Evolutionary conservation across 1,140 invertebrate species (phyloP).

Genomic region (Rhopalosiphum maidis): DNA sequence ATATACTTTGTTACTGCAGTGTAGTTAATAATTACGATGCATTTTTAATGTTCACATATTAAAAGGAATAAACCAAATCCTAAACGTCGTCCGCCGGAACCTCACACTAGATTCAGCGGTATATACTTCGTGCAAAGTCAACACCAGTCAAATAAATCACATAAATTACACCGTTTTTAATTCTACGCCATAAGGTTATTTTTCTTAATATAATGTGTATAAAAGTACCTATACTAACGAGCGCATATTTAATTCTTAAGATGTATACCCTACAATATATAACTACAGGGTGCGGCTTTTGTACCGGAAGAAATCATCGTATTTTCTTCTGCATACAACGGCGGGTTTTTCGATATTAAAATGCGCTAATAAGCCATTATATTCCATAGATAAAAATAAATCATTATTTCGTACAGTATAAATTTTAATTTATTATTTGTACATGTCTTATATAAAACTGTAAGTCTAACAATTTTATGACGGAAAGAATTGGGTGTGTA

Average conservation of each 20-base stretch:
- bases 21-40: background rate
- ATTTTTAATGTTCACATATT: background rate
- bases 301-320: background rate
- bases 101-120: background rate
- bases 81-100: too few species aligned
- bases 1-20: background rate
- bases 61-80: background rate
- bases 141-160: constrained; percentile 14
- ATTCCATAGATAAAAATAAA: constrained; percentile 4
- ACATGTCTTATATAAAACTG: background rate
- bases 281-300: background rate
- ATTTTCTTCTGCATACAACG: background rate
- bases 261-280: background rate
- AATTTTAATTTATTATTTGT: background rate
- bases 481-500: background rate
- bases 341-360: background rate
- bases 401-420: background rate
- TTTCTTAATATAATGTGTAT: too few species aligned
- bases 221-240: too few species aligned
- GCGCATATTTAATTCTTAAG: background rate
- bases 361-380: background rate
- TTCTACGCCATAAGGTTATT: background rate
- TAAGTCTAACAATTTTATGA: background rate
- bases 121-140: background rate
- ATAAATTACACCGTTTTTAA: background rate